These are phyloP conservation scores for Brachirus orientalis DNA, from an alignment of 2,113 vertebrate genomes.

Conservation along the genomic window DNA sequence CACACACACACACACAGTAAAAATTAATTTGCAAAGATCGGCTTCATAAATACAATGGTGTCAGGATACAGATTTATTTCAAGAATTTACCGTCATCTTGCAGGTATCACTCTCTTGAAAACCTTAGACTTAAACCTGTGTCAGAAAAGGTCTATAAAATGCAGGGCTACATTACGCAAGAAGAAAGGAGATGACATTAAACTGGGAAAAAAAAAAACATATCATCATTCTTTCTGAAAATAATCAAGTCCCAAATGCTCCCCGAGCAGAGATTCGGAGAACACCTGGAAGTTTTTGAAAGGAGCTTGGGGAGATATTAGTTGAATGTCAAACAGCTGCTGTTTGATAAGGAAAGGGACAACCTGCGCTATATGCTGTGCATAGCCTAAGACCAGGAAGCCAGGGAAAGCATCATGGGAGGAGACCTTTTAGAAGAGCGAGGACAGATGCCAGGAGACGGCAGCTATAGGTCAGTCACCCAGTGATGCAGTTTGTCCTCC, in stretches of 20 bases:
- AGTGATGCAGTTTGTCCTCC: constrained; percentile 36
- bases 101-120: not conserved
- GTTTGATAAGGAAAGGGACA: constrained; percentile 26
- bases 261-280: constrained; percentile 37
- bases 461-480: constrained; percentile 48
- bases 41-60: not conserved
- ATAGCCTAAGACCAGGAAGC: constrained; percentile 20
- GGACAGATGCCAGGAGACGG: constrained; percentile 41
- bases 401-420: constrained; percentile 30
- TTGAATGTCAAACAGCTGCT: constrained; percentile 69
- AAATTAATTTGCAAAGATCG: not conserved
- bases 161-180: constrained; percentile 8
- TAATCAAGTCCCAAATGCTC: constrained; percentile 38
- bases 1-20: not conserved
- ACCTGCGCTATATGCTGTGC: constrained; percentile 26
- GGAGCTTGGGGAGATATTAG: constrained; percentile 56
- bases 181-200: constrained; percentile 39
- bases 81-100: not conserved
- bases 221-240: constrained; percentile 36
- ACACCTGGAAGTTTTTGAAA: constrained; percentile 57
- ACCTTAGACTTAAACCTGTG: constrained; percentile 1
- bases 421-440: constrained; percentile 52
- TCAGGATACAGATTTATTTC: not conserved
- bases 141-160: constrained; percentile 21
- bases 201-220: constrained; percentile 15